Evolutionary conservation across 2,888 invertebrate genomes (phyloP).

Genomic region (Cosmorhoe ocellata): DNA sequence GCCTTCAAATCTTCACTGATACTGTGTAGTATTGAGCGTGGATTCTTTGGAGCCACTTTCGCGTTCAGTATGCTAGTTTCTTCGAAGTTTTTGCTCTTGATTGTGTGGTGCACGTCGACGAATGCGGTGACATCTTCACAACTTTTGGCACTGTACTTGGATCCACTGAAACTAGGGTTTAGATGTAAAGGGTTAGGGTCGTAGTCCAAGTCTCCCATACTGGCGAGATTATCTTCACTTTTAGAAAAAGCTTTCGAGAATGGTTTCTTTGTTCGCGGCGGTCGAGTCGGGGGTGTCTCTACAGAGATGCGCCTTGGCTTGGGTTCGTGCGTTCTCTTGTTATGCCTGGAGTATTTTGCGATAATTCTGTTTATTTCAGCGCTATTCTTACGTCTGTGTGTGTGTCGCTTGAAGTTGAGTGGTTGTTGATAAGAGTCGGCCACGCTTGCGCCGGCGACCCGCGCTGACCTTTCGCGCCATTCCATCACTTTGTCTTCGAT

Average conservation of each 20-base stretch:
- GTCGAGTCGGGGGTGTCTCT: slow-evolving; percentile 58
- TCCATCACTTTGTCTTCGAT: slow-evolving; percentile 79
- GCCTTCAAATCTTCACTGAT: slow-evolving; percentile 59
- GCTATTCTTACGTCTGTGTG: slow-evolving; percentile 77
- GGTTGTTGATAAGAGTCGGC: slow-evolving; percentile 79
- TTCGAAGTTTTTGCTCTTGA: slow-evolving; percentile 68
- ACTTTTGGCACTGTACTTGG: slow-evolving; percentile 70
- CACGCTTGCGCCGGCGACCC: slow-evolving; percentile 72
- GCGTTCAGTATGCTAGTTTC: slow-evolving; percentile 71
- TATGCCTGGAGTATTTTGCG: slow-evolving; percentile 77
- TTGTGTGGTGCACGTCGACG: slow-evolving; percentile 61
- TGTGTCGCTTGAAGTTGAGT: slow-evolving; percentile 77
- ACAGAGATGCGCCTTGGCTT: slow-evolving; percentile 44
- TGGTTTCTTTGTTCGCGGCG: slow-evolving; percentile 57
- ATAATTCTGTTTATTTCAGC: slow-evolving; percentile 81
- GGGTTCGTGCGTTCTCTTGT: slow-evolving; percentile 67
- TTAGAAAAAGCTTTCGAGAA: slow-evolving; percentile 60
- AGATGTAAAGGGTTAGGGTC: slow-evolving; percentile 53
- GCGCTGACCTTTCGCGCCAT: slow-evolving; percentile 78
- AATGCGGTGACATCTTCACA: slow-evolving; percentile 72
- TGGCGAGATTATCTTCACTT: slow-evolving; percentile 72
- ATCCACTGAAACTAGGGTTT: slow-evolving; percentile 48
- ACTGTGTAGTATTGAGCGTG: slow-evolving; percentile 56
- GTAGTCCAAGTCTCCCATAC: slow-evolving; percentile 60
- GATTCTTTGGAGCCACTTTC: slow-evolving; percentile 46